These are phyloP conservation scores for Leptopilina drosophilae DNA, from an alignment of 2,888 invertebrate genomes.

Conservation along the genomic window DNA sequence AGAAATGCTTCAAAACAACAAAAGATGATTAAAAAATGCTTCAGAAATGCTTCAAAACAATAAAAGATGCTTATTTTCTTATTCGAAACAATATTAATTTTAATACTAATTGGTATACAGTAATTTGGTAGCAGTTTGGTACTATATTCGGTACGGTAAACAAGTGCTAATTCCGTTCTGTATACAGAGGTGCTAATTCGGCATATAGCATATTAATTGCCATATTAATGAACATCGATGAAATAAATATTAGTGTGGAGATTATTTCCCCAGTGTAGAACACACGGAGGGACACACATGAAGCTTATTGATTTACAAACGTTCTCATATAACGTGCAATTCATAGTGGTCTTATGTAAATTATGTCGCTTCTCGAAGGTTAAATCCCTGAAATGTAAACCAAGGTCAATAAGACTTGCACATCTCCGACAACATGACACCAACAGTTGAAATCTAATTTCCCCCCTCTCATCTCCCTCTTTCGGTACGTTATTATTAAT, in stretches of 20 bases:
- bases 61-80: too few species aligned
- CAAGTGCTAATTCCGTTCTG: too few species aligned
- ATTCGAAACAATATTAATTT: too few species aligned
- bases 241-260: not conserved
- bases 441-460: slow-evolving; percentile 37
- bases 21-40: too few species aligned
- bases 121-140: too few species aligned
- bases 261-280: too few species aligned
- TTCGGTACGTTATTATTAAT: too few species aligned
- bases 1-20: too few species aligned
- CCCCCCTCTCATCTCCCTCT: not conserved
- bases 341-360: slow-evolving; percentile 12
- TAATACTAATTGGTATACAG: too few species aligned
- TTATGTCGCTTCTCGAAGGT: slow-evolving; percentile 16
- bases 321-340: slow-evolving; percentile 4
- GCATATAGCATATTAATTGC: not conserved
- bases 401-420: slow-evolving; percentile 19
- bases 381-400: slow-evolving; percentile 26
- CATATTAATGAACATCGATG: not conserved
- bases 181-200: too few species aligned
- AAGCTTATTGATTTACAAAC: slow-evolving; percentile 5
- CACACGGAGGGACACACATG: not conserved
- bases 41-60: too few species aligned
- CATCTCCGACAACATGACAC: not conserved
- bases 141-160: too few species aligned